Conservation (phyloP, 2,113 vertebrate genomes). For the Polypterus senegalus region DNA sequence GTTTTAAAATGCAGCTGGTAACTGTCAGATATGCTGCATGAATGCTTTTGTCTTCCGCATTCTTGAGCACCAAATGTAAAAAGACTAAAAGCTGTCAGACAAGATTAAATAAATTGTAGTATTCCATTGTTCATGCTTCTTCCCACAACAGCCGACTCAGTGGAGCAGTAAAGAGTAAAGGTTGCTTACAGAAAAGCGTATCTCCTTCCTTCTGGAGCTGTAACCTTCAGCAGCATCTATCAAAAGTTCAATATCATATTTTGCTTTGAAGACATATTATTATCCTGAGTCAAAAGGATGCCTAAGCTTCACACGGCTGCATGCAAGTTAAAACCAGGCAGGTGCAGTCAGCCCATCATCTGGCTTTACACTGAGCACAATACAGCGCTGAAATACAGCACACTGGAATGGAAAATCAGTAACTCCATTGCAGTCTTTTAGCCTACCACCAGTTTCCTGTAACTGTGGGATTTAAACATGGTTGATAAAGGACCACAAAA, state of each 20-base stretch:
- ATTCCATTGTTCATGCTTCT: slow-evolving; percentile 1
- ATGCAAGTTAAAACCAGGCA: too few species aligned
- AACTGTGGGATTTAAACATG: too few species aligned
- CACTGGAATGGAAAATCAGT: too few species aligned
- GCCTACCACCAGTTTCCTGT: too few species aligned
- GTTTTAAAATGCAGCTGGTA: slow-evolving; percentile 7
- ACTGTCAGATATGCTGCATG: not conserved
- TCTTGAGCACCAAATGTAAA: slow-evolving; percentile 16
- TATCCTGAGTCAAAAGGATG: not conserved
- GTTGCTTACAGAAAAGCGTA: slow-evolving; percentile 1
- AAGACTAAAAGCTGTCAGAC: slow-evolving; percentile 17
- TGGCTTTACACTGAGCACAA: too few species aligned
- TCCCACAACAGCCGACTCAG: not conserved
- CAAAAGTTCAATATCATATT: not conserved
- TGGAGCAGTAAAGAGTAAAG: not conserved
- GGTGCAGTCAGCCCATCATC: too few species aligned
- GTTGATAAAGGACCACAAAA: too few species aligned
- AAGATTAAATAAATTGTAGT: slow-evolving; percentile 9
- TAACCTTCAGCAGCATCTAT: not conserved
- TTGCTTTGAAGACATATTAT: slow-evolving; percentile 1
- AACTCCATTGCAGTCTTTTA: too few species aligned
- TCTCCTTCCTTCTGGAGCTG: not conserved
- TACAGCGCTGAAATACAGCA: too few species aligned
- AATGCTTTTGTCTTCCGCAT: slow-evolving; percentile 16
- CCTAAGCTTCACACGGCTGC: too few species aligned